Conservation (phyloP, 1,140 invertebrate species). For the Drosophila lini region DNA sequence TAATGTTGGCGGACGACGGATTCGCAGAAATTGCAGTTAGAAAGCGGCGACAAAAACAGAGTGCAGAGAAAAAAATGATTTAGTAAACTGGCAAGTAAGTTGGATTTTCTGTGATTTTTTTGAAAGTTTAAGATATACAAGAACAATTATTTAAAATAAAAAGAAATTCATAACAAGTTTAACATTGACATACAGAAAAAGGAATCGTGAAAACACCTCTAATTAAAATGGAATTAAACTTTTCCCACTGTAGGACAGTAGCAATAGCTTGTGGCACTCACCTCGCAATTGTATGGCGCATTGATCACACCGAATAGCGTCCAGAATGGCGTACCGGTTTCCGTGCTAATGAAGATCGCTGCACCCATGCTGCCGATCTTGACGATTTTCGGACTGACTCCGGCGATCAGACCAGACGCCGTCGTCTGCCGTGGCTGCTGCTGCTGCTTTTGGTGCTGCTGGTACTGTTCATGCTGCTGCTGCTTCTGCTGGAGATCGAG, state of each 20-base stretch:
- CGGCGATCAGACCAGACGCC: constrained; percentile 82
- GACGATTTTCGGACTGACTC: constrained; percentile 88
- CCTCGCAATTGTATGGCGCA: constrained; percentile 86
- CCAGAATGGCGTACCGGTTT: constrained; percentile 86
- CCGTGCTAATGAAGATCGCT: constrained; percentile 85
- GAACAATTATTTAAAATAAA: background rate
- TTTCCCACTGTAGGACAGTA: background rate
- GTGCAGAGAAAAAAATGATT: constrained; percentile 4
- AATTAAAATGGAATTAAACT: background rate
- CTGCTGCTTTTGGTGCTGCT: constrained; percentile 80
- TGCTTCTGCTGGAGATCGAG: constrained; percentile 79
- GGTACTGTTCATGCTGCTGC: constrained; percentile 51
- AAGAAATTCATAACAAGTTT: background rate
- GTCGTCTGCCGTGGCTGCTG: constrained; percentile 51
- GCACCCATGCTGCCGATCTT: constrained; percentile 89
- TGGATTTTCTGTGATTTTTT: background rate
- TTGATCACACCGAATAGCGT: constrained; percentile 86
- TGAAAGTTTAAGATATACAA: no score
- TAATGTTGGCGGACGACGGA: constrained; percentile 37
- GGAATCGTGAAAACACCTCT: background rate
- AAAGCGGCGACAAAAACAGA: constrained; percentile 28
- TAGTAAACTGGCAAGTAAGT: background rate
- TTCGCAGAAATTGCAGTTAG: constrained; percentile 32
- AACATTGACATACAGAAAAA: background rate
- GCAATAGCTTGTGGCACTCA: constrained; percentile 61